Base-by-base conservation (phyloP, 2,888 invertebrate species). In the Euphydryas editha region DNA sequence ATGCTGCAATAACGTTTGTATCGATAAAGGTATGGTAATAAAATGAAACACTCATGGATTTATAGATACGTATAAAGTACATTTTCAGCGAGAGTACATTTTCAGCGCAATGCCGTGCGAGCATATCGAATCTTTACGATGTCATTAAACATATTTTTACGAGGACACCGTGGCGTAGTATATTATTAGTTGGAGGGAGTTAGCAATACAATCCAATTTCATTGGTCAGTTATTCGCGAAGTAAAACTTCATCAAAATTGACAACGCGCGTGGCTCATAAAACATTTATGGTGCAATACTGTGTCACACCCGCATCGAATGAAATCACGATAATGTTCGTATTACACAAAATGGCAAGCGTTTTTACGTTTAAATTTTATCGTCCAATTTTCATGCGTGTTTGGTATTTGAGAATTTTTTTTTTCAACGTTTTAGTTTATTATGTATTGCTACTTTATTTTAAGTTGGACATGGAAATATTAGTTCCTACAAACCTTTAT, bases 121-220 rank as follows among this genome's bases (percentile, higher is more conserved):
- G 86, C 86, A 86, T 88, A 88, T 90, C 86, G 86, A 84, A 86
- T 86, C 81, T 91, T 92, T 91, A 92, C 84, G 90, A 85, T 79
- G 81, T 86, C 89, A 91, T 90, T 90, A 92, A 90, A 92, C 87
- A 90, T 90, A 91, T 90, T 92, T 92, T 92, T 91, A 92, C 83
- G 91, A 86, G 83, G 85, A 88, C 86, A 86, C 86, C 83, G 85
- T 81, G 84, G 85, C 84, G 88, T 87, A 81, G 82, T 83, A 79
- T 85, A 84, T 85, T 88, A 88, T 85, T 86, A 85, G 82, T 78
- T 74, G 58, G 75, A 81, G 86, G 86, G 87, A 77, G 79, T 80
- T 79, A 78, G 78, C 77, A 76, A 78, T 74, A 80, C 76, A 72
- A 74, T 81, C 76, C 74, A 78, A 78, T 86, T 87, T 85, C 85